Evolutionary conservation across 2,113 vertebrate species (phyloP), one percentile per base, ranked within the genome.

Genomic region (Urocynchramus pylzowi): DNA sequence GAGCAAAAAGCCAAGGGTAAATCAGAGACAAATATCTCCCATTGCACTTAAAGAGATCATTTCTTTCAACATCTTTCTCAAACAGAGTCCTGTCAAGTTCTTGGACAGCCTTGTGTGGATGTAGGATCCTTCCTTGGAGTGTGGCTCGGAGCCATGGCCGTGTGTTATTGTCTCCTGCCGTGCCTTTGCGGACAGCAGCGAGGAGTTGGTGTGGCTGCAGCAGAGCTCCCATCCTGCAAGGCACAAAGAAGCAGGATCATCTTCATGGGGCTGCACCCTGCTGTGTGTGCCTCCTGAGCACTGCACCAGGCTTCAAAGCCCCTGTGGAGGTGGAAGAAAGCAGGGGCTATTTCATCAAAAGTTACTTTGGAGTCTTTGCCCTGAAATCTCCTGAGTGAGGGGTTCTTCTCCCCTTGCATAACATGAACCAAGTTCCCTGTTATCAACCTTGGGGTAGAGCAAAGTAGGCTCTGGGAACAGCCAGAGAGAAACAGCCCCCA

Each of bases 1-100:
- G 98, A 98, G 98, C 98, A 98, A 98, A 97, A 98, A 98, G 97
- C 98, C 98, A 98, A 98, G 98, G 98, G 98, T 98, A 98, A 98
- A 98, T 98, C 97, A 98, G 98, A 98, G 98, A 98, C 98, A 98
- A 98, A 98, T 98, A 98, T 98, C 98, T 98, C 97, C 98, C 97
- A 95, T 98, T 77, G 91, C 97, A 98, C 98, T 98, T 97, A 95
- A 97, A 98, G 98, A 98, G 98, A 98, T 98, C 97, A 98, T 98
- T 98, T 98, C 98, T 98, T 98, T 98, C 96, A 97, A 97, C 98
- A 98, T 97, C 98, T 97, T 97, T 97, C 97, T 97, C 97, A 96
- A 98, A 95, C 92, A 44, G 97, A 98, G 97, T 95, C 97, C 97
- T 97, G 95, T 96, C 65, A 97, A 95, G 96, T 97, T 97, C 96